Evolutionary conservation across 2,113 vertebrate genomes (phyloP), one percentile per base, ranked within the genome.

Genomic region (Albula goreensis): DNA sequence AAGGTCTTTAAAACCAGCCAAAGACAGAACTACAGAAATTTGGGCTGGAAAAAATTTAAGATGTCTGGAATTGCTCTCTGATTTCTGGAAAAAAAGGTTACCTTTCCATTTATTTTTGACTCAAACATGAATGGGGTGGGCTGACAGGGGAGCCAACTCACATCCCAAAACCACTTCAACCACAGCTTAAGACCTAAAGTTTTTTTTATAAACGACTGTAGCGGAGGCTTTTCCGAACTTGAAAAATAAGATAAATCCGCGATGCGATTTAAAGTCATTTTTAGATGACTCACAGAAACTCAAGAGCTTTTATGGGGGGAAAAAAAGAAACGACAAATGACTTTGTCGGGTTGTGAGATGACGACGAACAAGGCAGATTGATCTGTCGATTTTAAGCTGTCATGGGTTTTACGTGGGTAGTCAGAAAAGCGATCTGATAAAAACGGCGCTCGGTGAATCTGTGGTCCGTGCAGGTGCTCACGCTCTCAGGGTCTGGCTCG

Each of bases 121-220:
- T 41, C 31, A 41, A 41, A 41, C 31, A 41, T 41, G 31, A 41
- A 41, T 41, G 31, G 31, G 31, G 31, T 41, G 31, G 31, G 31
- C 31, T 41, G 31, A 41, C 31, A 41, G 31, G 31, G 31, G 31
- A 41, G 31, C 31, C 31, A 41, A 41, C 31, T 41, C 31, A 41
- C 31, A 41, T 41, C 31, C 31, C 31, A 41, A 83, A 88, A 86
- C 88, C 5, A 15, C 60, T 74, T 22, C 8, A 70, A 41, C 50
- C 56, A 60, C 80, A 52, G 77, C 52, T 85, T 85, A 88, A 81
- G 19, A 7, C 1, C 63, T 9, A 51, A 5, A 78, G 49, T 66
- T 19, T 4, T 22, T 66, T 66, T 66, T 66, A 63, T 19, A 15
- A 66, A 7, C 22, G 3, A 66, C 31, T 66, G 60, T 66, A 22